A percentile compares a stretch with the other conserved stretches of the same genome.
phyloP scores from a whole-genome alignment of 2,888 invertebrate species.

The Stenoptilia bipunctidactyla region DNA sequence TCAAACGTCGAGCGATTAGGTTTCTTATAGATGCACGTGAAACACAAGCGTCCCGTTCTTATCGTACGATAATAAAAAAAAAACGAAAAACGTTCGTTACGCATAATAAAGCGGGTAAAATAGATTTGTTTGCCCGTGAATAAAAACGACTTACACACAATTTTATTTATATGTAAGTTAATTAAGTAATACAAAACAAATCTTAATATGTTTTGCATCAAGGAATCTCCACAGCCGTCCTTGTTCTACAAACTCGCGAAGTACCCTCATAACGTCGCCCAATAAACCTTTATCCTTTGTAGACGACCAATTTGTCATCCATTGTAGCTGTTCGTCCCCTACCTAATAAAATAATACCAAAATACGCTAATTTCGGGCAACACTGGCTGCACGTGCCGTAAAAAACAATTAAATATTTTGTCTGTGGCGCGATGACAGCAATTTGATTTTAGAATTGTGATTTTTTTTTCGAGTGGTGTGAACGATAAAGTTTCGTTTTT shows the following conservation, averaged over 20 bases:
- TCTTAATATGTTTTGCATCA: too few species aligned
- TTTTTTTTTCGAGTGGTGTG: conserved; percentile 7
- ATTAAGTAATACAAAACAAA: background rate
- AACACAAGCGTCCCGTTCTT: too few species aligned
- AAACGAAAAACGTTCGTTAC: background rate
- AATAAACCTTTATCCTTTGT: conserved; percentile 66
- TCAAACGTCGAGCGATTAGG: too few species aligned
- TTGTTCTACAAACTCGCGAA: conserved; percentile 35
- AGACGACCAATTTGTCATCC: conserved; percentile 60
- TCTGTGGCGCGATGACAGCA: conserved; percentile 28
- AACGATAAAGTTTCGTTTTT: too few species aligned
- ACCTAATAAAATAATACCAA: conserved; percentile 14
- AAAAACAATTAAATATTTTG: conserved; percentile 53
- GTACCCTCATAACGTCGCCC: conserved; percentile 61
- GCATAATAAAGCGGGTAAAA: background rate
- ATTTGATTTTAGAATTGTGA: conserved; percentile 17
- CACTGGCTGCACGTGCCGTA: conserved; percentile 30
- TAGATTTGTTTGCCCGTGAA: background rate
- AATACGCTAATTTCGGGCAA: conserved; percentile 46
- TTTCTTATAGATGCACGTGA: too few species aligned
- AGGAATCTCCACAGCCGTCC: conserved; percentile 16
- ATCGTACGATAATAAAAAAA: too few species aligned
- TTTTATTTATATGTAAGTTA: background rate
- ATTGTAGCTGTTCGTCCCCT: conserved; percentile 32
- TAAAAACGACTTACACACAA: background rate